These are phyloP conservation scores for Hepsetus odoe DNA, from an alignment of 2,113 vertebrate genomes.

Conservation along the genomic window DNA sequence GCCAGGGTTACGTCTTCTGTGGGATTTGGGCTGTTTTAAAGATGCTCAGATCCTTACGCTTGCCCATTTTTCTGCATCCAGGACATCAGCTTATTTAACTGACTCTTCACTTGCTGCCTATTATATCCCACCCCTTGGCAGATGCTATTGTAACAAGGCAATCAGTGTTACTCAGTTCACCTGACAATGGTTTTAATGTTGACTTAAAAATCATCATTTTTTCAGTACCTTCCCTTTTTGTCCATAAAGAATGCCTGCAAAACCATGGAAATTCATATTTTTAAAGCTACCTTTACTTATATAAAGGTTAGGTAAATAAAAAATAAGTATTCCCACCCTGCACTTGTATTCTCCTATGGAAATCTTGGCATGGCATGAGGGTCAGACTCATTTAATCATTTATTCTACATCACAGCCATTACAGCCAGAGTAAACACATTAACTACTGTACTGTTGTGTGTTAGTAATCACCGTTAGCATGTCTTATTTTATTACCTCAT, in stretches of 20 bases:
- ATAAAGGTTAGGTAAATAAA: not conserved
- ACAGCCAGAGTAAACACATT: constrained; percentile 50
- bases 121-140: no score
- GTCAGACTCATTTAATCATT: constrained; percentile 49
- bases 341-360: constrained; percentile 9
- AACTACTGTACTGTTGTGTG: constrained; percentile 48
- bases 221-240: not conserved
- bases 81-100: no score
- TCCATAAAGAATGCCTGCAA: no score
- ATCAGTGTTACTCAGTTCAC: no score
- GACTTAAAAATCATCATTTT: not conserved
- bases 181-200: no score
- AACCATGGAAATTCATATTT: not conserved
- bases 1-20: no score
- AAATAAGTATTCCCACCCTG: not conserved
- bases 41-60: no score
- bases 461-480: constrained; percentile 47
- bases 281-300: not conserved
- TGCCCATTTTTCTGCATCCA: no score
- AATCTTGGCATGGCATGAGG: not conserved
- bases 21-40: no score
- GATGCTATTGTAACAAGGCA: no score
- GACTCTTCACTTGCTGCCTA: no score
- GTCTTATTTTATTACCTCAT: constrained; percentile 58
- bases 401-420: constrained; percentile 32